Evolutionary conservation across 2,888 invertebrate species (phyloP).

Genomic region (Strigamia maritima): DNA sequence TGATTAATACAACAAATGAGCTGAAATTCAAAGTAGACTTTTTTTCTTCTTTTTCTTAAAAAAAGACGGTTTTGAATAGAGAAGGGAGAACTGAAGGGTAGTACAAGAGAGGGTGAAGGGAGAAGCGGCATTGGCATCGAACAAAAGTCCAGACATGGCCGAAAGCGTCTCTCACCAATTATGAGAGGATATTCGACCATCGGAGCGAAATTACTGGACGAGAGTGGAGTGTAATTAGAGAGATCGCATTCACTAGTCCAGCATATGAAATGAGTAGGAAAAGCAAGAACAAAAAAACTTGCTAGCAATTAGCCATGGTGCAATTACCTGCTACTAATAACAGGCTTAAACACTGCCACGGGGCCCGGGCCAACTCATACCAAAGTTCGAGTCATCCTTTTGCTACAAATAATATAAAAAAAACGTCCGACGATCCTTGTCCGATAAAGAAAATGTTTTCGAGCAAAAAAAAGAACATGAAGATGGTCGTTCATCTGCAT

Average conservation of each 20-base stretch:
- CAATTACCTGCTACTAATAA: constrained; percentile 39
- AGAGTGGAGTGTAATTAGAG: constrained; percentile 36
- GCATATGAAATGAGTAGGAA: constrained; percentile 37
- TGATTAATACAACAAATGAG: background rate
- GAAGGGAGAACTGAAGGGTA: background rate
- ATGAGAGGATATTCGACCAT: constrained; percentile 32
- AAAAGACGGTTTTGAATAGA: background rate
- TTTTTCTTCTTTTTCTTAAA: background rate
- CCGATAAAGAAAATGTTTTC: background rate
- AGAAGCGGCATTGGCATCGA: constrained; percentile 16
- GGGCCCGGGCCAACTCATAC: constrained; percentile 11
- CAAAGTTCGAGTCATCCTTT: background rate
- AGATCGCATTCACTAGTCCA: constrained; percentile 34
- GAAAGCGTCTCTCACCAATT: constrained; percentile 35
- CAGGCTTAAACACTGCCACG: constrained; percentile 34
- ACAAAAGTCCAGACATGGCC: constrained; percentile 31
- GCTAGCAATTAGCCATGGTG: constrained; percentile 37
- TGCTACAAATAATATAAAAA: constrained; percentile 17
- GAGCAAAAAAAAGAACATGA: background rate
- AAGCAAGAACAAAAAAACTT: constrained; percentile 38
- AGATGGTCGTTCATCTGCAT: constrained; percentile 8
- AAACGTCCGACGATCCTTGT: background rate
- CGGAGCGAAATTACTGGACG: constrained; percentile 31
- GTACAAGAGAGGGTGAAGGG: background rate
- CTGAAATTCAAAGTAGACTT: background rate